Conservation (phyloP, 2,888 invertebrate species). For the Athalia circularis region DNA sequence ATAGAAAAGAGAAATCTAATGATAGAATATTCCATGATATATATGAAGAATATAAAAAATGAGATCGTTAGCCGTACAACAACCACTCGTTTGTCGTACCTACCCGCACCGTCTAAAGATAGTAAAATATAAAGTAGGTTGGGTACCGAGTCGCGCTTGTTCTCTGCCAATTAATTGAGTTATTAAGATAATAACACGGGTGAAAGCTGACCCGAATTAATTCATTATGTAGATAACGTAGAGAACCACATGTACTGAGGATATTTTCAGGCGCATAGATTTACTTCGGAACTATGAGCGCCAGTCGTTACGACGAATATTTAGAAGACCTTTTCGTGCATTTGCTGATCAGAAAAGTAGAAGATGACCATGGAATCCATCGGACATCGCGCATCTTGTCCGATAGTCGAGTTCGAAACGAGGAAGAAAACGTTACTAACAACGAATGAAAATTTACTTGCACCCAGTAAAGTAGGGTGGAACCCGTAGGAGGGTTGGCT, state of each 20-base stretch:
- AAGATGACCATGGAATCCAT: no score
- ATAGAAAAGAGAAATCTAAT: not conserved
- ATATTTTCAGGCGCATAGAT: not conserved
- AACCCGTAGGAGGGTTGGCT: not conserved
- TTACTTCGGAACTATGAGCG: not conserved
- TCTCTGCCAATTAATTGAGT: constrained; percentile 25
- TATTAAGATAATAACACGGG: constrained; percentile 26
- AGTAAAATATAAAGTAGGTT: not conserved
- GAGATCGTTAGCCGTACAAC: no score
- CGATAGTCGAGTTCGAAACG: not conserved
- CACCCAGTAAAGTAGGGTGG: not conserved
- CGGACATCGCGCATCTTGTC: not conserved
- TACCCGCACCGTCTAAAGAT: not conserved
- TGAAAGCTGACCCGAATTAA: constrained; percentile 6
- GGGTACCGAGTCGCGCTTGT: not conserved
- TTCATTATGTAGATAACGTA: constrained; percentile 13
- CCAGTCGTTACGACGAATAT: not conserved
- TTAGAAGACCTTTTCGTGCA: not conserved
- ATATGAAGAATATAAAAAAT: not conserved
- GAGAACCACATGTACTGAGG: not conserved
- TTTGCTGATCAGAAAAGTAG: not conserved
- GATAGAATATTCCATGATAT: not conserved
- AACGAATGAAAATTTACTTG: not conserved
- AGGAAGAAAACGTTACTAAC: not conserved
- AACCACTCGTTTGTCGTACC: no score